phyloP scores from a whole-genome alignment of 2,797 vertebrate species.

The Micromesistius poutassou region DNA sequence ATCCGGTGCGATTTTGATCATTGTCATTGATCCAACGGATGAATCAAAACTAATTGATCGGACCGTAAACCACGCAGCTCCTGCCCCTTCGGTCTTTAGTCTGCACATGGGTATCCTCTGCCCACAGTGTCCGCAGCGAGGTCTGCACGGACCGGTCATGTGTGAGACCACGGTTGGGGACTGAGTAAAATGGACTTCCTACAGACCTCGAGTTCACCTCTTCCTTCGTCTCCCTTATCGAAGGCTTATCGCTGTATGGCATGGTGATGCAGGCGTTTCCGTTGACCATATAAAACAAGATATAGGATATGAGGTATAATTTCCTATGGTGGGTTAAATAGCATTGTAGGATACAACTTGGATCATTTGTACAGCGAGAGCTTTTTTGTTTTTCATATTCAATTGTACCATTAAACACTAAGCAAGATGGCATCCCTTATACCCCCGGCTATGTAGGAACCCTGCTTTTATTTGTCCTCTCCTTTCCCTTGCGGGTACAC shows the following conservation, averaged over 20 bases:
- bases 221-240: background rate
- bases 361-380: background rate
- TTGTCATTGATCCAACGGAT: background rate
- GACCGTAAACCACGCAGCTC: background rate
- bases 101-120: too few relatives aligned
- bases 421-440: background rate
- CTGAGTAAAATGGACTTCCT: too few relatives aligned
- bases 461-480: background rate
- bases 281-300: background rate
- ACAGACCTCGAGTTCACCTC: background rate
- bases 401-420: constrained; percentile 1
- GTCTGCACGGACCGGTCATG: too few relatives aligned
- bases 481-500: too few relatives aligned
- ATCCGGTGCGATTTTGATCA: background rate
- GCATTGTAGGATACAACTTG: background rate
- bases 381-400: background rate
- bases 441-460: background rate
- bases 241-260: background rate
- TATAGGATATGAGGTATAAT: background rate
- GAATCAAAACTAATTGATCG: background rate
- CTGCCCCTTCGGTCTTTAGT: background rate
- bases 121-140: too few relatives aligned
- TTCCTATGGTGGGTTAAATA: background rate
- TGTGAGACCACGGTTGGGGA: too few relatives aligned
- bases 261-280: background rate